A percentile compares a stretch with the other conserved stretches of the same genome.
These are phyloP conservation scores for Phalloptychus januarius DNA, from an alignment of 2,797 vertebrate genomes.

Conservation along the genomic window DNA sequence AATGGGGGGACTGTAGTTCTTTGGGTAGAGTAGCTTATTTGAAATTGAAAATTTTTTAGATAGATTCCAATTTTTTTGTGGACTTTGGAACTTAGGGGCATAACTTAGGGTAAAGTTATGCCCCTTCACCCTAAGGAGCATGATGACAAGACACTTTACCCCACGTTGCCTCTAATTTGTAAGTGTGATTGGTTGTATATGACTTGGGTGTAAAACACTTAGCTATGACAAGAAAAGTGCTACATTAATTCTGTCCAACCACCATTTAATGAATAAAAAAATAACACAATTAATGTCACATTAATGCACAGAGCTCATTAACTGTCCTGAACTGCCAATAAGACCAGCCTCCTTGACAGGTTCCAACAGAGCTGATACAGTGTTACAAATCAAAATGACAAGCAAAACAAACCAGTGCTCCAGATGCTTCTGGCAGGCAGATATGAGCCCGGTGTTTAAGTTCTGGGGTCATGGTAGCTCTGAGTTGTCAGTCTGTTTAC, in stretches of 20 bases:
- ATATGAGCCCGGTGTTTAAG: not conserved
- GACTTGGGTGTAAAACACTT: not conserved
- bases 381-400: not conserved
- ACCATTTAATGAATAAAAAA: not conserved
- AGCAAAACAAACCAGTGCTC: not conserved
- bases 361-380: not conserved
- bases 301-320: not conserved
- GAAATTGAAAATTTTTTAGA: not conserved
- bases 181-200: not conserved
- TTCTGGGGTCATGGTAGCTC: not conserved
- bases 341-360: not conserved
- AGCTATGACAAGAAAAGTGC: not conserved
- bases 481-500: not conserved
- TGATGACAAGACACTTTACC: not conserved
- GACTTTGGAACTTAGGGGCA: too few species aligned
- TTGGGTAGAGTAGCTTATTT: not conserved
- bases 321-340: not conserved
- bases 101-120: too few species aligned
- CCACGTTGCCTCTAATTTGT: not conserved
- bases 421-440: not conserved
- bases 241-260: not conserved
- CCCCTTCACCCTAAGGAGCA: not conserved
- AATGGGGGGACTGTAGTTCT: not conserved
- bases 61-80: not conserved
- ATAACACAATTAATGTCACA: not conserved